Evolutionary conservation across 2,113 vertebrate species (phyloP).

Genomic region (Ictidomys tridecemlineatus): DNA sequence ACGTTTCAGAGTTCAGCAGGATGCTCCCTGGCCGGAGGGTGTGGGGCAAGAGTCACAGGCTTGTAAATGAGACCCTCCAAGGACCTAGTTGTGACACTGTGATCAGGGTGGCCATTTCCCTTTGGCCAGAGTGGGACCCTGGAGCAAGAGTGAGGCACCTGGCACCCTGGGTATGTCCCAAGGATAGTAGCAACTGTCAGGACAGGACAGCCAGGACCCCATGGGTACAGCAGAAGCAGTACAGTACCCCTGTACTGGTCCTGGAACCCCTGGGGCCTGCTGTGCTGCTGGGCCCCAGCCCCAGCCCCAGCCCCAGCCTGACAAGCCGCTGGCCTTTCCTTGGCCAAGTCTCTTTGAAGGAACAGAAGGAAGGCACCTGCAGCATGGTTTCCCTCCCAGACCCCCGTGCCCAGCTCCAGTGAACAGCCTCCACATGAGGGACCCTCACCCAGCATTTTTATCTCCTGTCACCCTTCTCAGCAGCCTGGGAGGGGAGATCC

Average conservation of each 20-base stretch:
- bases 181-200: neutral
- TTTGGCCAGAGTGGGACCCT: neutral
- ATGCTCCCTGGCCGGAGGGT: neutral
- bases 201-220: neutral
- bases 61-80: neutral
- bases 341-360: neutral
- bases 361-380: neutral
- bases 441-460: neutral
- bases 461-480: neutral
- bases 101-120: neutral
- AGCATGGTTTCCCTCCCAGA: neutral
- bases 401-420: fast-evolving
- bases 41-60: neutral
- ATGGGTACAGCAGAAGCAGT: neutral
- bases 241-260: too few species aligned
- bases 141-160: neutral
- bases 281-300: fast-evolving
- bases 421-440: too few species aligned
- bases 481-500: neutral
- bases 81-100: neutral
- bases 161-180: neutral
- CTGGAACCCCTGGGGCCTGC: neutral
- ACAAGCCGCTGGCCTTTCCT: too few species aligned
- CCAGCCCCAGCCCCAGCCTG: neutral
- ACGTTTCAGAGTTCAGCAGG: neutral